Evolutionary conservation across 2,888 invertebrate genomes (phyloP).

Genomic region (Isotomurus palustris): DNA sequence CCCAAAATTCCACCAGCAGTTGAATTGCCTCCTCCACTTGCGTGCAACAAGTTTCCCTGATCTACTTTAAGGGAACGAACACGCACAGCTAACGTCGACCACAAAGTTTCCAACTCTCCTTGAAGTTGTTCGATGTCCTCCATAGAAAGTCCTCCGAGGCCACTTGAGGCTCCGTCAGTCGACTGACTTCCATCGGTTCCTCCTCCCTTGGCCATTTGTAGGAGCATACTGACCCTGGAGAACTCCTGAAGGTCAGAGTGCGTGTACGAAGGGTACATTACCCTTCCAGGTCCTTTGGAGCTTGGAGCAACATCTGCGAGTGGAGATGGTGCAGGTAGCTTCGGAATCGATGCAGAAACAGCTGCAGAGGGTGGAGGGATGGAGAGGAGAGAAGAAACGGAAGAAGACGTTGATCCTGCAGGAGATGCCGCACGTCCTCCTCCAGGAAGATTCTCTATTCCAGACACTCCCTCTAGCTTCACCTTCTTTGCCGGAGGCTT

Average conservation of each 20-base stretch:
- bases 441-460: conserved; percentile 13
- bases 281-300: no score
- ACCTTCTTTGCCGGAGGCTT: conserved; percentile 37
- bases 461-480: conserved; percentile 22
- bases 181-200: no score
- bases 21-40: conserved; percentile 45
- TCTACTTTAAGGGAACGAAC: conserved; percentile 64
- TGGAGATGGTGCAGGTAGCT: neutral
- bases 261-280: conserved; percentile 25
- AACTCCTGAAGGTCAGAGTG: conserved; percentile 33
- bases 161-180: no score
- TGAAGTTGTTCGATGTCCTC: conserved; percentile 86
- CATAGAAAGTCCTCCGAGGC: conserved; percentile 54
- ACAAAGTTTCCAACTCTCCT: conserved; percentile 75
- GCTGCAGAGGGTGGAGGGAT: conserved; percentile 16
- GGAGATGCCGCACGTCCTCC: conserved; percentile 15
- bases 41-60: conserved; percentile 32
- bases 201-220: no score
- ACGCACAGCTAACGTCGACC: conserved; percentile 76
- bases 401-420: conserved; percentile 18
- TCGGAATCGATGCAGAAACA: neutral
- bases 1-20: conserved; percentile 41
- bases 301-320: no score
- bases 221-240: conserved; percentile 8
- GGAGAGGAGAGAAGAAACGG: conserved; percentile 15